phyloP scores from a whole-genome alignment of 2,888 invertebrate genomes.

The Diarsia dahlii region DNA sequence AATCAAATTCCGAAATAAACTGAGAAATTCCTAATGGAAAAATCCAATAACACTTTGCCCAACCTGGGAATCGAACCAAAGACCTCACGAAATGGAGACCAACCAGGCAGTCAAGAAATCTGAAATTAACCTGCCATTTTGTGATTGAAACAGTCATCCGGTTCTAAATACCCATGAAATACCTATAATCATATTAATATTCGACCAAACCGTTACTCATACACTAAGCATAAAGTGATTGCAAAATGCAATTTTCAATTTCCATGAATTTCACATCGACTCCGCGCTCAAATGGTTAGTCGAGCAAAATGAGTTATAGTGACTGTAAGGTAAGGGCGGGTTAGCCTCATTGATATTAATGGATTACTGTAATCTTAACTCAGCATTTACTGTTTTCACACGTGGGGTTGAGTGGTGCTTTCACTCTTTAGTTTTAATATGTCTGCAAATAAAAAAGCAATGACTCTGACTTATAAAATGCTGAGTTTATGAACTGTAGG shows the following conservation, averaged over 20 bases:
- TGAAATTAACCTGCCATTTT: neutral
- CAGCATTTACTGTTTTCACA: slow-evolving; percentile 49
- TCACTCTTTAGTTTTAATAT: slow-evolving; percentile 29
- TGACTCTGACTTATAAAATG: slow-evolving; percentile 9
- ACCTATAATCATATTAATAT: neutral
- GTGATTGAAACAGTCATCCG: neutral
- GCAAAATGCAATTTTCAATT: slow-evolving; percentile 45
- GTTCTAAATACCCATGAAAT: neutral
- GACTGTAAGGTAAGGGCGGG: slow-evolving; percentile 41
- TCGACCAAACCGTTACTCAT: neutral
- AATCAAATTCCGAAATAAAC: too few species aligned
- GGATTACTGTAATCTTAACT: slow-evolving; percentile 57
- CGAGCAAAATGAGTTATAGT: slow-evolving; percentile 47
- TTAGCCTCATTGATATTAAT: slow-evolving; percentile 57
- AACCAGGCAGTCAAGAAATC: too few species aligned
- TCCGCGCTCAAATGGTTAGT: slow-evolving; percentile 46
- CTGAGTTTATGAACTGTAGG: slow-evolving; percentile 3
- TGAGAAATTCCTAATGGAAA: too few species aligned
- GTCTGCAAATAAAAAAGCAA: slow-evolving; percentile 47
- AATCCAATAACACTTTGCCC: too few species aligned
- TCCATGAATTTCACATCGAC: slow-evolving; percentile 36
- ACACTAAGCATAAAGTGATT: slow-evolving; percentile 12
- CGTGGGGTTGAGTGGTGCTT: slow-evolving; percentile 44
- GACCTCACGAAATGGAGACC: too few species aligned
- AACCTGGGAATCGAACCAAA: too few species aligned